Percentiles rank a stretch among this genome's conserved stretches.
phyloP scores from a whole-genome alignment of 2,797 vertebrate species.

The Todus mexicanus region DNA sequence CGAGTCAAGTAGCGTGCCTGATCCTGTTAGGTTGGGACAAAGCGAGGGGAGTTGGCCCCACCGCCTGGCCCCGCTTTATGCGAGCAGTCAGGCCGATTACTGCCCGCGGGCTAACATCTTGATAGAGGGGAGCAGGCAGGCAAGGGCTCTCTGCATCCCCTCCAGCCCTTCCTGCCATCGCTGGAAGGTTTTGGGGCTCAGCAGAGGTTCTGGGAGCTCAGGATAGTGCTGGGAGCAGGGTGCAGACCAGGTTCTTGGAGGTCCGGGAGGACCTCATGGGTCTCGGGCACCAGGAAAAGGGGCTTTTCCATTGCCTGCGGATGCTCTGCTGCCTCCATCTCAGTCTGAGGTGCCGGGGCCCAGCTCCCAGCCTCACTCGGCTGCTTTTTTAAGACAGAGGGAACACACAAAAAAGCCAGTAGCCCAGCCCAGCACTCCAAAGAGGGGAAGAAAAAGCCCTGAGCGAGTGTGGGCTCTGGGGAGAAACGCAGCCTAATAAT shows the following conservation, averaged over 20 bases:
- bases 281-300: background rate
- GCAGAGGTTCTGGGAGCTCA: background rate
- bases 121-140: constrained; percentile 74
- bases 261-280: background rate
- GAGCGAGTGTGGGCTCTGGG: constrained; percentile 49
- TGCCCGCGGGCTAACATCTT: constrained; percentile 86
- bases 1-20: constrained; percentile 89
- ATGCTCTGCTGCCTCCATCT: background rate
- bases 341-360: background rate
- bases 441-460: constrained; percentile 61
- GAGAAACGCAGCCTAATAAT: constrained; percentile 76
- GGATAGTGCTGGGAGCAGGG: background rate
- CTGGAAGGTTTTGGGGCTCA: background rate
- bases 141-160: background rate
- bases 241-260: background rate
- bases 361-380: background rate
- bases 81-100: constrained; percentile 89
- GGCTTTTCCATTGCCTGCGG: background rate
- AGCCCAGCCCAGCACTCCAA: constrained; percentile 34
- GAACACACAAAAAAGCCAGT: constrained; percentile 37
- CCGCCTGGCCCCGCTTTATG: constrained; percentile 76
- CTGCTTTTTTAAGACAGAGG: constrained; percentile 31
- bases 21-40: constrained; percentile 91
- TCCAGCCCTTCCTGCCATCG: background rate
- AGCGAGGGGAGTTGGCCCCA: constrained; percentile 73